Base-by-base conservation (phyloP, 1,140 invertebrate genomes). In the Drosophila simulans region DNA sequence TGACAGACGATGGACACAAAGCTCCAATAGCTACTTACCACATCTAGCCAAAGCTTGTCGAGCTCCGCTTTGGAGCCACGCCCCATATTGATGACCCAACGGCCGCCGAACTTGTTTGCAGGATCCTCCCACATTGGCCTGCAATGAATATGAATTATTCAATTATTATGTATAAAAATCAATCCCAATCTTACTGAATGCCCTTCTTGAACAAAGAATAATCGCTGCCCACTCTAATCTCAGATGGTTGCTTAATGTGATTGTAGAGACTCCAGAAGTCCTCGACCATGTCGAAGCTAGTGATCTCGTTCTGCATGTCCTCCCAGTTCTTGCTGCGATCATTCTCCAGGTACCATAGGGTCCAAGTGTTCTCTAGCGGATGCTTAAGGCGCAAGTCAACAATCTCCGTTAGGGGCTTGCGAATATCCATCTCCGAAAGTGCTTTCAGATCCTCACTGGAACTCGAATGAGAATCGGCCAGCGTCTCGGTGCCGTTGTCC, bases 51-150 rank as follows among this genome's bases (percentile, higher is more conserved):
- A 92, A 97, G 97, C 85, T 95, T 95, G 93, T 99, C 98, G 57
- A 99, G 93, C 91, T 98, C 96, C 42, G 52, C 39, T 89, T 97
- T 95, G 91, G 97, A 96, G 91, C 96, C 96, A 91, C 98, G 94
- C 92, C 95, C 97, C 70, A 99, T 96, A 92, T 95, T 97, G 74
- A 99, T 96, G 8, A 99, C 93, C 98, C 98, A 99, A 75, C 98
- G 94, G 13, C 98, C 98, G 34, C 98, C 98, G 90, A 95, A 94
- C 90, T 97, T 97, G 79, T 95, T 95, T 12, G 95, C 94, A 49
- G 95, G 94, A 93, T 99, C 98, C 94, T 99, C 98, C 98, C 98
- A 99, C 98, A 99, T 99, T 10, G 98, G 98, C 82, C 97, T 91
- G 34, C 1, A 34, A 13, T 27, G 0, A 31, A 39, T 22, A 22